Evolutionary conservation across 2,797 vertebrate species (phyloP).

Genomic region (Orientallactaga sibirica): DNA sequence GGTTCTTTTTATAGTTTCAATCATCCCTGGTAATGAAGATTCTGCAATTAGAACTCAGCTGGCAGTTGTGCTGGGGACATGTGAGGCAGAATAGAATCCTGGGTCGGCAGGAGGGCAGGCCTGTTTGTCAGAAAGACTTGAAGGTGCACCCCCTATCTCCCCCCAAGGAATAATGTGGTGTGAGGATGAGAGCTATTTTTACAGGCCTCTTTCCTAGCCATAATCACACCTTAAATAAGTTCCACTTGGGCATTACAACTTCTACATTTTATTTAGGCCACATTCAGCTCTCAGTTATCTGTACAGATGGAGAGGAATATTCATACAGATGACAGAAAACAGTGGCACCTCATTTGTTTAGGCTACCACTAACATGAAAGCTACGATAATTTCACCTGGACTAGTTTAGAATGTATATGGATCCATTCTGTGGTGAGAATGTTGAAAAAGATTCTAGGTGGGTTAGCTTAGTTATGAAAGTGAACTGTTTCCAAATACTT

Average conservation of each 20-base stretch:
- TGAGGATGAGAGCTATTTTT: conserved; percentile 76
- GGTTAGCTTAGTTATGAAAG: conserved; percentile 23
- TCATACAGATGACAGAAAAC: conserved; percentile 9
- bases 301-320: conserved; percentile 25
- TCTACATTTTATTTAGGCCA: conserved; percentile 63
- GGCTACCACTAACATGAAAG: not conserved
- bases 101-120: conserved; percentile 78
- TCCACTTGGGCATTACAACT: conserved; percentile 61
- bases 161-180: conserved; percentile 44
- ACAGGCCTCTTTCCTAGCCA: conserved; percentile 61
- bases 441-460: conserved; percentile 35
- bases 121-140: conserved; percentile 65
- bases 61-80: conserved; percentile 69
- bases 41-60: conserved; percentile 85
- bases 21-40: conserved; percentile 84
- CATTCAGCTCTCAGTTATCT: conserved; percentile 45
- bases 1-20: conserved; percentile 84
- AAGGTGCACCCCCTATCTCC: not conserved
- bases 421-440: not conserved
- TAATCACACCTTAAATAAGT: conserved; percentile 70
- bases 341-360: not conserved
- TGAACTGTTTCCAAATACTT: conserved; percentile 25
- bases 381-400: conserved; percentile 37
- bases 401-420: not conserved
- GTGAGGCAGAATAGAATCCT: conserved; percentile 68